Percentiles rank a stretch among this genome's conserved stretches.
These are phyloP conservation scores for Drosophila fulvimacula DNA, from an alignment of 2,888 invertebrate species.

Conservation along the genomic window DNA sequence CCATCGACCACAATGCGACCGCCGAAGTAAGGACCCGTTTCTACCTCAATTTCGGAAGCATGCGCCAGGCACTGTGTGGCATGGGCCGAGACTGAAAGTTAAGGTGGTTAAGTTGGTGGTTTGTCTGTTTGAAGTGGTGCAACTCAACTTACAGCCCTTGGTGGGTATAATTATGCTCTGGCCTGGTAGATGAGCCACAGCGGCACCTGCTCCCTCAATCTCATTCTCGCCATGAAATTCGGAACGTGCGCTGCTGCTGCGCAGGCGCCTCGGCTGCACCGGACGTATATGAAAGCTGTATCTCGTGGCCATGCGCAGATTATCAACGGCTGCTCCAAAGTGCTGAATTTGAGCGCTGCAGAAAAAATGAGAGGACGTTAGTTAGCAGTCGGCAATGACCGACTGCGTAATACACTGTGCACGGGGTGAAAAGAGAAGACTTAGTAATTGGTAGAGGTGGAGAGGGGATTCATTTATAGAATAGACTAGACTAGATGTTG, in stretches of 20 bases:
- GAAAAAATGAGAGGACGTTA: neutral
- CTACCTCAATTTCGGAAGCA: conserved; percentile 92
- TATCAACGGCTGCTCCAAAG: conserved; percentile 88
- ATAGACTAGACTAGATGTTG: too few relatives aligned
- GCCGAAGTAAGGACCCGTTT: conserved; percentile 92
- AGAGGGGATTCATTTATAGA: too few relatives aligned
- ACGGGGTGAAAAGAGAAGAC: neutral
- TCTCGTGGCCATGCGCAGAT: conserved; percentile 92
- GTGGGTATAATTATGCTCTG: conserved; percentile 91
- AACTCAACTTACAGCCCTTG: conserved; percentile 90
- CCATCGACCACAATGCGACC: conserved; percentile 91
- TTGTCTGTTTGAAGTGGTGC: neutral
- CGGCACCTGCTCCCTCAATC: conserved; percentile 77
- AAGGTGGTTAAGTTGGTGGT: neutral
- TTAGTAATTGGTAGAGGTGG: too few relatives aligned
- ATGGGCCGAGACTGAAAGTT: conserved; percentile 89
- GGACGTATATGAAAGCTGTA: conserved; percentile 92
- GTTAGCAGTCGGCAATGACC: neutral
- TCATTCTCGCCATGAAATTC: conserved; percentile 85
- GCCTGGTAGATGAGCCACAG: conserved; percentile 85
- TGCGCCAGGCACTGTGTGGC: conserved; percentile 92
- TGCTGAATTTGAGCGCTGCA: conserved; percentile 80
- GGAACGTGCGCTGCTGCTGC: conserved; percentile 81
- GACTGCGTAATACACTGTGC: conserved; percentile 16
- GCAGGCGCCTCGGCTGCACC: conserved; percentile 80